These are phyloP conservation scores for Tylochromis polylepis DNA, from an alignment of 2,113 vertebrate genomes.

Conservation along the genomic window DNA sequence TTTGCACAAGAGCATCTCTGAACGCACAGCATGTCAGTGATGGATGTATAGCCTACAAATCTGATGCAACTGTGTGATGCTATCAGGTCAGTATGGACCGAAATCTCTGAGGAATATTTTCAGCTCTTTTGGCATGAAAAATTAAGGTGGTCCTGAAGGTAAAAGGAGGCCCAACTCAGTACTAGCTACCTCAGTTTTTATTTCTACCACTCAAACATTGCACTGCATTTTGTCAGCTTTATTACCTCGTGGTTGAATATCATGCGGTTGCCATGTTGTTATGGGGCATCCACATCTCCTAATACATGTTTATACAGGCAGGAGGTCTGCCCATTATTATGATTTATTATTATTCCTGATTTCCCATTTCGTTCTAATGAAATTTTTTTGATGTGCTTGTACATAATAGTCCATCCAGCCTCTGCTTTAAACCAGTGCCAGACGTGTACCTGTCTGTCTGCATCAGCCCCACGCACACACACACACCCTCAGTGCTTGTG, in stretches of 20 bases:
- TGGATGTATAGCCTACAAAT: not conserved
- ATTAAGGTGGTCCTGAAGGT: not conserved
- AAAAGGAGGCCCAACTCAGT: not conserved
- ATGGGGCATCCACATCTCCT: not conserved
- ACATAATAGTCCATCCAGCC: not conserved
- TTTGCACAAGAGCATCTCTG: not conserved
- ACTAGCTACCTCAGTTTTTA: not conserved
- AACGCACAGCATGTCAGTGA: not conserved
- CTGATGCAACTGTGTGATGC: not conserved
- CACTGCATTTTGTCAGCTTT: not conserved
- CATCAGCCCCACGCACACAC: not conserved
- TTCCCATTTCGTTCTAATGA: not conserved
- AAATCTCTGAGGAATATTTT: not conserved
- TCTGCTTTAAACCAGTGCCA: not conserved
- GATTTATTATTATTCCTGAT: not conserved
- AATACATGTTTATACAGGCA: not conserved
- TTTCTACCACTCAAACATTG: not conserved
- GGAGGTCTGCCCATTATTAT: not conserved
- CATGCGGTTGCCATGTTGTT: not conserved
- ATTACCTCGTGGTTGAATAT: not conserved
- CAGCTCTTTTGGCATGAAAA: not conserved
- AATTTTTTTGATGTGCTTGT: not conserved
- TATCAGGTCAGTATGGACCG: not conserved
- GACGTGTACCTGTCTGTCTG: not conserved
- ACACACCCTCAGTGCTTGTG: not conserved